Evolutionary conservation across 2,888 invertebrate genomes (phyloP), one percentile per base, ranked within the genome.

Genomic region (Dermolepida albohirtum): DNA sequence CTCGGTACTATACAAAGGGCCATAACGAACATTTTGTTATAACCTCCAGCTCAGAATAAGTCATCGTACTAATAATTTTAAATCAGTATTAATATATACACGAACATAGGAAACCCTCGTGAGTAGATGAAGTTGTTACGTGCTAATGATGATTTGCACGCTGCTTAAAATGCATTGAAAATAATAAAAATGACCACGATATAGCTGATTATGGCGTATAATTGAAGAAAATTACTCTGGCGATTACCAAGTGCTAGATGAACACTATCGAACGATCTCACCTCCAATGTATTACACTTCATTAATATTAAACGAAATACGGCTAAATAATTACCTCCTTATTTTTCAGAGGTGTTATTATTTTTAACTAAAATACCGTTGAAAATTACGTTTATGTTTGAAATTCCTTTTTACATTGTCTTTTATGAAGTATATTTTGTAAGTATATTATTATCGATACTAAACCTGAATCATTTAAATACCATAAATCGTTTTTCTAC

Each of bases 91-190:
- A 14, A 54, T 27, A 16, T 22, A 44, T 12, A 44, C 14, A 43
- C 27, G 5, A 39, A 40, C 39, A n/a, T 22, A 57, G 40, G 29
- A 29, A 29, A 34, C 6, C n/a, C 17, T 41, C 17, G 1, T 10
- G 14, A 54, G 43, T 51, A 34, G 49, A 67, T 67, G 54, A 67
- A 67, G 67, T 41, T 64, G 64, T 67, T 67, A 67, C 64, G 63
- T 67, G 63, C 54, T 63, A 63, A 64, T 54, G 34, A 52, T 67
- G 44, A 55, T 67, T 67, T 67, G 67, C 52, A 55, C 51, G 54
- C 67, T 64, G 54, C 44, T 64, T 64, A 67, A 67, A 67, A 64
- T 67, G 67, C 67, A 64, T 64, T 64, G 67, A 63, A 64, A 40
- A 47, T 67, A 63, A 39, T 67, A 54, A 67, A 64, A 64, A 54